Percentiles rank a stretch among this genome's conserved stretches.
These are phyloP conservation scores for Drosophila tristis DNA, from an alignment of 1,140 invertebrate species.

Conservation along the genomic window DNA sequence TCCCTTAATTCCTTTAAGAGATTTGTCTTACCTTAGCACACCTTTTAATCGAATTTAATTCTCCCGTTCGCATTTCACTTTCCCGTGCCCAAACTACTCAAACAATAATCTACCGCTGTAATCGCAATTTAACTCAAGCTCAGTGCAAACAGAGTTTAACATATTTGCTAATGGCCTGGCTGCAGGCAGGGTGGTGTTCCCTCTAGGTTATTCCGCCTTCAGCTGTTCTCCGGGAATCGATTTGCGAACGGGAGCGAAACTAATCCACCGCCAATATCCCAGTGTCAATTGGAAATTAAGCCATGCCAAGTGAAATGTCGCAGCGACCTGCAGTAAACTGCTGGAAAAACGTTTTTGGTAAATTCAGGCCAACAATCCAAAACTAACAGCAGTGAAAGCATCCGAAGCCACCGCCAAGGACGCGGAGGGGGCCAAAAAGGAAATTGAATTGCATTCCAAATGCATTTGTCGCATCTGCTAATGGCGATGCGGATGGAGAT, in stretches of 20 bases:
- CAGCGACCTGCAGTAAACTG: conserved; percentile 19
- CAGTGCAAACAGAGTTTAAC: conserved; percentile 9
- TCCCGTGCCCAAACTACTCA: not conserved
- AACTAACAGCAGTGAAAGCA: conserved; percentile 41
- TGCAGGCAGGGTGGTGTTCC: not conserved
- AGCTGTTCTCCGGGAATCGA: conserved; percentile 12
- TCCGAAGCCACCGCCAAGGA: conserved; percentile 25
- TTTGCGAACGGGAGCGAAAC: conserved; percentile 12
- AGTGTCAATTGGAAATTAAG: conserved; percentile 60
- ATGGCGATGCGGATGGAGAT: conserved; percentile 17
- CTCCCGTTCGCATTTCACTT: not conserved
- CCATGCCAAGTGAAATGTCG: conserved; percentile 41
- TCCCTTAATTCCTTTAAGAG: too few species aligned
- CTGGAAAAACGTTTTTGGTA: conserved; percentile 31
- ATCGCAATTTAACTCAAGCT: conserved; percentile 7
- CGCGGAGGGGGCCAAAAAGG: conserved; percentile 30
- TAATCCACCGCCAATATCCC: conserved; percentile 26
- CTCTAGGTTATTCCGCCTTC: not conserved
- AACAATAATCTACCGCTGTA: conserved; percentile 12
- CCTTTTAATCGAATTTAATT: conserved; percentile 15
- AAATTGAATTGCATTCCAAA: conserved; percentile 78
- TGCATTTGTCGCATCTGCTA: conserved; percentile 56
- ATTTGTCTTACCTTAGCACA: not conserved
- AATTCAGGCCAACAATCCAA: conserved; percentile 65
- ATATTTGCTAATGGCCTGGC: conserved; percentile 20